These are phyloP conservation scores for Torymus texanus DNA, from an alignment of 2,888 invertebrate species.

Conservation along the genomic window DNA sequence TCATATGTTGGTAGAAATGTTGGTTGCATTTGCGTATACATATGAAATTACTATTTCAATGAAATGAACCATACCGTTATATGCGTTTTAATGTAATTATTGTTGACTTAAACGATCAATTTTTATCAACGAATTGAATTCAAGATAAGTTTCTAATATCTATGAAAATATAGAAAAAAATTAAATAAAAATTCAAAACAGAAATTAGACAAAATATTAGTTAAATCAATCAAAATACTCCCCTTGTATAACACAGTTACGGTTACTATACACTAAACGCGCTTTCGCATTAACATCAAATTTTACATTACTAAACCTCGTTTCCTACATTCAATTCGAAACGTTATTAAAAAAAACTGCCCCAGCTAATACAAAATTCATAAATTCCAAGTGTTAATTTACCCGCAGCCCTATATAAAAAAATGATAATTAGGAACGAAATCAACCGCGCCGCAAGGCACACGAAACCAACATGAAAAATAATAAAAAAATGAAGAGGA, in stretches of 20 bases:
- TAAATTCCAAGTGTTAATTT: background rate
- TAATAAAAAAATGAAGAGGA: no score
- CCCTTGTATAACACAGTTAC: no score
- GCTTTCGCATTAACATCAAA: no score
- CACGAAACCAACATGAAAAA: no score
- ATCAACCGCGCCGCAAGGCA: no score
- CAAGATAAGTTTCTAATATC: background rate
- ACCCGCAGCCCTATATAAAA: background rate
- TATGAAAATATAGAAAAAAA: background rate
- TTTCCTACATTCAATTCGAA: no score
- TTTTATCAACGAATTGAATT: no score
- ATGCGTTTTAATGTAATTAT: no score
- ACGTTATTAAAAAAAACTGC: no score
- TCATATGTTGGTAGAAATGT: background rate
- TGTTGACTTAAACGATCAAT: background rate
- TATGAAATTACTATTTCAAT: background rate
- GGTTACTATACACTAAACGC: no score
- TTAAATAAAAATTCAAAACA: background rate
- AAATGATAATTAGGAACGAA: background rate
- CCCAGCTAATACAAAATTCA: background rate
- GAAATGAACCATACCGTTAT: no score
- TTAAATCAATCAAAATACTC: slow-evolving; percentile 28
- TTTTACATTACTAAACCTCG: no score
- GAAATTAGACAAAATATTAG: background rate
- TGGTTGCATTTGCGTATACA: background rate